A percentile compares a stretch with the other conserved stretches of the same genome.
phyloP scores from a whole-genome alignment of 1,140 invertebrate genomes.

The Dreissena rostriformis region DNA sequence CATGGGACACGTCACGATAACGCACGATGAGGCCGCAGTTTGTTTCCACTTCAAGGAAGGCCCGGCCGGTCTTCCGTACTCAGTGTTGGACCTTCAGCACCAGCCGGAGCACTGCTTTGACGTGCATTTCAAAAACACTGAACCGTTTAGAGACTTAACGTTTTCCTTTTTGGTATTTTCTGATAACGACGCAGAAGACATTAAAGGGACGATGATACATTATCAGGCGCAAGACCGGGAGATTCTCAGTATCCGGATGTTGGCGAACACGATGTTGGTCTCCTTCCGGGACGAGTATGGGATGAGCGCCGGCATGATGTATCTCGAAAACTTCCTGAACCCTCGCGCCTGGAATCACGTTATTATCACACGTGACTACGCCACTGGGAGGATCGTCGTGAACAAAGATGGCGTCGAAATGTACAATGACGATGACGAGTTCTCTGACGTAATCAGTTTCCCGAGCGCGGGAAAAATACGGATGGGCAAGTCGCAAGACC shows the following conservation, averaged over 20 bases:
- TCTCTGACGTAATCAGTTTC: conserved; percentile 53
- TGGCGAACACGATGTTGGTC: conserved; percentile 43
- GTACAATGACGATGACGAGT: conserved; percentile 54
- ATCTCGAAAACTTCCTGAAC: conserved; percentile 47
- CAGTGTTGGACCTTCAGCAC: conserved; percentile 29
- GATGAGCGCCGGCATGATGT: conserved; percentile 54
- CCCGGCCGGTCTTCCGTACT: conserved; percentile 35
- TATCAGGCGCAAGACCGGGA: conserved; percentile 47
- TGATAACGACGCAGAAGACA: conserved; percentile 40
- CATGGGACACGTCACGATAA: conserved; percentile 8
- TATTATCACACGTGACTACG: conserved; percentile 34
- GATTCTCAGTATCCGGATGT: conserved; percentile 30
- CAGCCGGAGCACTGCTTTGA: conserved; percentile 31
- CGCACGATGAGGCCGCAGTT: conserved; percentile 6
- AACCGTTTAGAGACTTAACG: conserved; percentile 34
- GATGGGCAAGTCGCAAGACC: conserved; percentile 53
- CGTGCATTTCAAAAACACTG: conserved; percentile 25
- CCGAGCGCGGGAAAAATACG: conserved; percentile 38
- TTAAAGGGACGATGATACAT: conserved; percentile 47
- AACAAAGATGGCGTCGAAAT: conserved; percentile 50
- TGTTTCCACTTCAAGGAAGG: conserved; percentile 42
- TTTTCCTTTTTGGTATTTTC: conserved; percentile 43
- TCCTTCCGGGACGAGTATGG: conserved; percentile 54
- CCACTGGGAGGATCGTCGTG: conserved; percentile 39
- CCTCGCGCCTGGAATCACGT: conserved; percentile 49